Base-by-base conservation (phyloP, 2,113 vertebrate species). In the Varanus komodoensis region DNA sequence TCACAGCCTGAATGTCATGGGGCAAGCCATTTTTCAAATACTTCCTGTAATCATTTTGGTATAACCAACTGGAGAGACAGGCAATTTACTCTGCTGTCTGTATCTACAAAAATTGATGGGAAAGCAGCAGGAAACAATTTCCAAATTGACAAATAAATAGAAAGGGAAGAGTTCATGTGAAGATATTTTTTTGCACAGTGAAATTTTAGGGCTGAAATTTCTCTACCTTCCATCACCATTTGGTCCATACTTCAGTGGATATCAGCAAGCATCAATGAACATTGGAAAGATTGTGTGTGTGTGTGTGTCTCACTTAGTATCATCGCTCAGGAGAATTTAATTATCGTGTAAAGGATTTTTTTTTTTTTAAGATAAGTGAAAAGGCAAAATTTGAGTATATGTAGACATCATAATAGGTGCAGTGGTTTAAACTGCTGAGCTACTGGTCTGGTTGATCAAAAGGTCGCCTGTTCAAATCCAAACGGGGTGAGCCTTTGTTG, bases 211-310 rank as follows among this genome's bases (percentile, higher is more conserved):
- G 0, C 69, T 93, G 61, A 91, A 93, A 89, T 34, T 8, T 8
- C 34, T 88, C 82, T 92, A 91, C 94, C 67, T 93, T 2, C 90
- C 91, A 91, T 85, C 92, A 75, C 77, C 93, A 82, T 92, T 44
- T 48, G 89, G 90, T 96, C 23, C 79, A n/a, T 87, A 92, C 21
- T 88, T 64, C 91, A 82, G 93, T 61, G 84, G 89, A 50, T 54
- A 54, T 29, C 11, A 54, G 50, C 27, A 81, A 95, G 38, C 1
- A 64, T 19, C 15, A 64, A 2, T 81, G 84, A 89, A 50, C n/a
- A 54, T 15, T 25, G n/a, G 50, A 11, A 81, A 95, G 44, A 89
- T 89, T 89, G 29, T 80, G 82, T 74, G 78, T 7, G 77, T 85
- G 75, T 7, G 77, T 85, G 75, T 94, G 79, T 89, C 77, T 75